Evolutionary conservation across 2,113 vertebrate species (phyloP), one percentile per base, ranked within the genome.

Genomic region (Vimba vimba): DNA sequence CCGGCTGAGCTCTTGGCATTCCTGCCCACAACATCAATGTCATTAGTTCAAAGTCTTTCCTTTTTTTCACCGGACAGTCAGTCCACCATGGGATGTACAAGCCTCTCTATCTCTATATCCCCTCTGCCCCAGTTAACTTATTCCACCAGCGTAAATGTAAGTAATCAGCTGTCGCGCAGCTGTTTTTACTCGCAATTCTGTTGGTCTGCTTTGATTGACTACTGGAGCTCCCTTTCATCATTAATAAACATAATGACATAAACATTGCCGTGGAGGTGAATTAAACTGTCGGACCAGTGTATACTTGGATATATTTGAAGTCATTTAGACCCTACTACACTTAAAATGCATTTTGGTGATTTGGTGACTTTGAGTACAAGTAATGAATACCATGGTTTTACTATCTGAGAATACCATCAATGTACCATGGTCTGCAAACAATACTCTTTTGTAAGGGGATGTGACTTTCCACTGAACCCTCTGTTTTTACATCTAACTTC

Each of bases 401-500:
- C 8, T 19, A 36, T 69, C 17, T 10, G 4, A 69, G 21, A 4
- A 69, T 21, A 1, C 8, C 33, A 71, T 10, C 9, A 21, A 8
- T 71, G 19, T 4, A 39, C 36, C 19, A 69, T 69, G 19, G 33
- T 43, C 69, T 73, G 36, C 69, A 43, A 57, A 73, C 10, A 43
- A 73, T 43, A 43, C 36, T n/a, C 69, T 73, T 73, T 43, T 73
- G 69, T 73, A 43, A 73, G 36, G 9, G 9, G 69, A 39, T 73
- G 2, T 73, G 69, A 73, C 4, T 73, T 73, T 73, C 69, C 69
- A 43, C 0, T 73, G 69, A 73, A 43, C 36, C 36, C 36, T 71
- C 69, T 73, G 69, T 73, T 73, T 73, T 73, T 43, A 73, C 69
- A n/a, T 73, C 21, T 43, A 73, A 73, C 68, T 71, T 39, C 68